phyloP scores from a whole-genome alignment of 2,797 vertebrate genomes.

The Cephalopachus bancanus region DNA sequence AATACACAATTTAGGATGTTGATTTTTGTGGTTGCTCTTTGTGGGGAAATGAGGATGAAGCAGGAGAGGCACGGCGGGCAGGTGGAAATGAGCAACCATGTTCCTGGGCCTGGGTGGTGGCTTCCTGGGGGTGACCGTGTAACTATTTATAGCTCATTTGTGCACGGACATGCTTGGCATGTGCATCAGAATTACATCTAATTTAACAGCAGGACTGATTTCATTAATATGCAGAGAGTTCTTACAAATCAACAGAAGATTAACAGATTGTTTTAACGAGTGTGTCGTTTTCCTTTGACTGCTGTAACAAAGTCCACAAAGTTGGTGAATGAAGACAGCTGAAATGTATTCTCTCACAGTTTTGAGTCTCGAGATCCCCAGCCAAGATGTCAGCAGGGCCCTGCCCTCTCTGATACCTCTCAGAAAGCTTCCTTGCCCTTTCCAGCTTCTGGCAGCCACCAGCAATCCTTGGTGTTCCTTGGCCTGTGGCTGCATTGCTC shows the following conservation, averaged over 20 bases:
- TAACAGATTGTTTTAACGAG: neutral
- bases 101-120: neutral
- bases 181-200: neutral
- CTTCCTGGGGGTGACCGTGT: neutral
- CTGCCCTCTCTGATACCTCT: neutral
- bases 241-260: neutral
- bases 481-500: fast-evolving
- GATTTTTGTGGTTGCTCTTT: neutral
- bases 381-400: neutral
- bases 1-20: neutral
- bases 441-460: neutral
- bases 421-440: neutral
- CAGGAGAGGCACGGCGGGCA: neutral
- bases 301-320: too few relatives aligned
- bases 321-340: neutral
- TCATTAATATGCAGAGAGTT: neutral
- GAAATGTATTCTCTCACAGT: neutral
- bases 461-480: neutral
- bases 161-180: neutral
- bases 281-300: neutral
- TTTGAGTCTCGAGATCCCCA: neutral
- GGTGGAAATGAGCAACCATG: neutral
- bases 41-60: neutral
- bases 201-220: neutral
- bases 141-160: too few relatives aligned